Conservation (phyloP, 2,113 vertebrate genomes). For the Aphelocoma coerulescens region DNA sequence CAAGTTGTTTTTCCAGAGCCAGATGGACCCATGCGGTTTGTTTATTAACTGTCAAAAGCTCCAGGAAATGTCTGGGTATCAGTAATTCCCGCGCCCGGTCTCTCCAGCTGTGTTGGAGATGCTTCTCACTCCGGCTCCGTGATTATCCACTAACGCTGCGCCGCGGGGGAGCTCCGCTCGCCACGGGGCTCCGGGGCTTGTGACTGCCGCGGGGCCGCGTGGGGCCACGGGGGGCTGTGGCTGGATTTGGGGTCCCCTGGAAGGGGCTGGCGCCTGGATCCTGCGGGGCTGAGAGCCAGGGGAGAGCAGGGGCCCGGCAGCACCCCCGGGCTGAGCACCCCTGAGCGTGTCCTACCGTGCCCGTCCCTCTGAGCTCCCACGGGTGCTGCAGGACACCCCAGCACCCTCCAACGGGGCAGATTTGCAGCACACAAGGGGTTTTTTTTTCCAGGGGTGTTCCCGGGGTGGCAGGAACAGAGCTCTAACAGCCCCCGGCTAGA, state of each 20-base stretch:
- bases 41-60: constrained; percentile 1
- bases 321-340: rapidly evolving
- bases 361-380: rapidly evolving
- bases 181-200: not conserved
- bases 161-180: not conserved
- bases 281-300: not conserved
- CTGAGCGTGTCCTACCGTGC: rapidly evolving
- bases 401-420: rapidly evolving
- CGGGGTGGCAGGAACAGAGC: not conserved
- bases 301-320: not conserved
- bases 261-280: not conserved
- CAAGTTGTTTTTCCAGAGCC: not conserved
- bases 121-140: constrained; percentile 29
- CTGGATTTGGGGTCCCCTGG: rapidly evolving
- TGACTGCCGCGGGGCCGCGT: not conserved
- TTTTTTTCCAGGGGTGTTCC: rapidly evolving
- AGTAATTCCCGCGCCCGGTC: not conserved
- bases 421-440: rapidly evolving
- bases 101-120: constrained; percentile 35
- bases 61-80: constrained; percentile 11
- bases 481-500: not conserved
- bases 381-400: not conserved
- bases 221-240: not conserved
- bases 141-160: constrained; percentile 36
- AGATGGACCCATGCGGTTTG: not conserved